Evolutionary conservation across 2,888 invertebrate genomes (phyloP).

Genomic region (Monochamus alternatus): DNA sequence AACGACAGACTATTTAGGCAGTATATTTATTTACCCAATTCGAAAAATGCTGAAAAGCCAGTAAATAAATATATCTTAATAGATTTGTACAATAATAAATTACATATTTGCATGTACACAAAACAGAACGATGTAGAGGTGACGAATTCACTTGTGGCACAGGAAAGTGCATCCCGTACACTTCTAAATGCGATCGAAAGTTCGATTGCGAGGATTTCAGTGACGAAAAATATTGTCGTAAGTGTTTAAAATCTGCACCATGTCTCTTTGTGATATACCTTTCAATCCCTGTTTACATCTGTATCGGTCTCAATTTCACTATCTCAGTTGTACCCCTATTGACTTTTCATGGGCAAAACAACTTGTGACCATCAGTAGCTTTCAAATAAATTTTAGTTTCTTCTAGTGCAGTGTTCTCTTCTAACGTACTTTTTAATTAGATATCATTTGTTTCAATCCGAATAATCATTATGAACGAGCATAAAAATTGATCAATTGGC

Average conservation of each 20-base stretch:
- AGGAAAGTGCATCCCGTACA: slow-evolving; percentile 73
- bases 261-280: slow-evolving; percentile 30
- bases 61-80: slow-evolving; percentile 26
- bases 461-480: no score
- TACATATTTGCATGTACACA: slow-evolving; percentile 48
- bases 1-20: slow-evolving; percentile 29
- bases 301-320: slow-evolving; percentile 24
- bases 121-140: slow-evolving; percentile 72
- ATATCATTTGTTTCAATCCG: no score
- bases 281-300: slow-evolving; percentile 32
- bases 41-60: slow-evolving; percentile 33
- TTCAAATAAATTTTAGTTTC: not conserved
- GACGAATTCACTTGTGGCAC: slow-evolving; percentile 80
- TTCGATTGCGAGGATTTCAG: slow-evolving; percentile 75
- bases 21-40: not conserved
- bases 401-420: not conserved
- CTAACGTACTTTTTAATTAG: not conserved
- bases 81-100: slow-evolving; percentile 26
- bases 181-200: slow-evolving; percentile 75
- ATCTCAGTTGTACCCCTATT: slow-evolving; percentile 12
- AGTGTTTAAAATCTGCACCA: slow-evolving; percentile 50
- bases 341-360: slow-evolving; percentile 2
- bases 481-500: no score
- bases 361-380: not conserved
- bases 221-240: slow-evolving; percentile 75